phyloP scores from a whole-genome alignment of 2,113 vertebrate genomes.

The Jacana jacana region DNA sequence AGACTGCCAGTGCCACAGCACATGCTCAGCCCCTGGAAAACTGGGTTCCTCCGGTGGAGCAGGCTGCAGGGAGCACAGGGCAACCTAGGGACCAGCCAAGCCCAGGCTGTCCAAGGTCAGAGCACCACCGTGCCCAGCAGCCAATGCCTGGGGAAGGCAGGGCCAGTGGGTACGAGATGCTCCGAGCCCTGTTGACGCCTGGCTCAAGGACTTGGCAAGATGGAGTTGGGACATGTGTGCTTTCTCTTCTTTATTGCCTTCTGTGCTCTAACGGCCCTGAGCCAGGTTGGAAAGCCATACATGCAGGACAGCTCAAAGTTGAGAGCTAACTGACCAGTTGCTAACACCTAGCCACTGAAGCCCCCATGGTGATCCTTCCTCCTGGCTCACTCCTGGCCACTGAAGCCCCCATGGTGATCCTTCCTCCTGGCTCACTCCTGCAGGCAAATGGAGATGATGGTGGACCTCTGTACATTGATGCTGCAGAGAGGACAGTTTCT shows the following conservation, averaged over 20 bases:
- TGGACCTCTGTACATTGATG: accelerated
- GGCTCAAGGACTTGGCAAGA: neutral
- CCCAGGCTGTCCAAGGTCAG: accelerated
- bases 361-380: accelerated
- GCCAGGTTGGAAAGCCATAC: neutral
- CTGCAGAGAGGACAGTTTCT: neutral
- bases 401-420: accelerated
- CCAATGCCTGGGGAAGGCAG: neutral
- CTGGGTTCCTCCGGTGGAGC: neutral
- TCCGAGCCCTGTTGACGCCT: neutral
- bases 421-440: neutral
- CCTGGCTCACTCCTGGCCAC: neutral
- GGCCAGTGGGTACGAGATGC: accelerated
- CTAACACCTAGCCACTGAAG: neutral
- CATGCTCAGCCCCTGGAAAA: neutral
- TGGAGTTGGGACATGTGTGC: neutral
- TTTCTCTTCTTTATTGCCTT: neutral
- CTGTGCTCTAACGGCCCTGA: neutral
- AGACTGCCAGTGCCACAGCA: neutral
- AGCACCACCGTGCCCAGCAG: neutral
- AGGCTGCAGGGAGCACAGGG: neutral
- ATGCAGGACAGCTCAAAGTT: neutral
- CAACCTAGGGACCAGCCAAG: accelerated
- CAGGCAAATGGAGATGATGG: neutral
- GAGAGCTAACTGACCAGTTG: neutral